Percentiles rank a stretch among this genome's conserved stretches.
Evolutionary conservation across 2,888 invertebrate genomes (phyloP).

Genomic region (Dasysyrphus albostriatus): DNA sequence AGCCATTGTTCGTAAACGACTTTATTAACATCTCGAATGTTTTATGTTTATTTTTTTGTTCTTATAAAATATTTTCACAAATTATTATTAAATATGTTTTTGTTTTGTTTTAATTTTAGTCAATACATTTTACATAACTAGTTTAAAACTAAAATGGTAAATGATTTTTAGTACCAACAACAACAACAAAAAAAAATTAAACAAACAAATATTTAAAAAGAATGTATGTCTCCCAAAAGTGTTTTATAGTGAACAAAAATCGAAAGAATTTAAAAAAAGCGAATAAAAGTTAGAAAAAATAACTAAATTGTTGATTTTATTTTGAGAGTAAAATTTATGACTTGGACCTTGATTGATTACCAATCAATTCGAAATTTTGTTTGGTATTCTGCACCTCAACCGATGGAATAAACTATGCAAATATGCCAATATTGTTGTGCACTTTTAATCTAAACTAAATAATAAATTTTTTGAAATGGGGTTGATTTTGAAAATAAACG

Average conservation of each 20-base stretch:
- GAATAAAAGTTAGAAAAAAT: slow-evolving; percentile 67
- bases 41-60: slow-evolving; percentile 39
- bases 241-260: slow-evolving; percentile 64
- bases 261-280: slow-evolving; percentile 46
- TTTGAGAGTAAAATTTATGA: neutral
- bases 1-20: slow-evolving; percentile 16
- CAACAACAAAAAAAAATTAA: slow-evolving; percentile 27
- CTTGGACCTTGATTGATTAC: no score
- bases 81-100: slow-evolving; percentile 32
- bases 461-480: no score
- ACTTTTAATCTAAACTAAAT: no score
- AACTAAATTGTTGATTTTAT: neutral
- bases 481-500: no score
- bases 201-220: slow-evolving; percentile 46
- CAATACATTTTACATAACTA: slow-evolving; percentile 58
- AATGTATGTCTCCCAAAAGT: slow-evolving; percentile 69
- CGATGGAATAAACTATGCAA: no score
- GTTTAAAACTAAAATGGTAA: slow-evolving; percentile 62
- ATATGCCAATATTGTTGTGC: no score
- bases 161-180: slow-evolving; percentile 49
- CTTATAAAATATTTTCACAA: slow-evolving; percentile 31
- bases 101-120: slow-evolving; percentile 54
- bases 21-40: slow-evolving; percentile 44
- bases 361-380: no score
- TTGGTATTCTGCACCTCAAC: no score